Conservation (phyloP, 2,888 invertebrate species). For the Blomia tropicalis region DNA sequence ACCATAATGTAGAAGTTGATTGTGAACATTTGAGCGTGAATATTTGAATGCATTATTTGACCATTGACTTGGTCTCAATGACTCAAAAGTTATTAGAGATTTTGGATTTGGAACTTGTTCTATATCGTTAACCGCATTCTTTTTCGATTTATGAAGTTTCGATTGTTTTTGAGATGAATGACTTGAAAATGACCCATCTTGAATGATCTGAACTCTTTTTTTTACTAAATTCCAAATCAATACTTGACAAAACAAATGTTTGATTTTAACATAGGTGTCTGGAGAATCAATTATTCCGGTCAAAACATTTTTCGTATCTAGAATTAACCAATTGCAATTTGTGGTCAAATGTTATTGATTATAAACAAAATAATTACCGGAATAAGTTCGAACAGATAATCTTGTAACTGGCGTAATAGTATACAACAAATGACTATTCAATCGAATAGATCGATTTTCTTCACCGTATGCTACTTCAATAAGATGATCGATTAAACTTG, state of each 20-base stretch:
- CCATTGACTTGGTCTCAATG: slow-evolving; percentile 5
- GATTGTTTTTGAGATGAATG: not conserved
- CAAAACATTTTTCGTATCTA: slow-evolving; percentile 38
- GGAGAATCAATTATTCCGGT: slow-evolving; percentile 38
- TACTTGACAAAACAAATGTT: slow-evolving; percentile 35
- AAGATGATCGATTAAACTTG: slow-evolving; percentile 38
- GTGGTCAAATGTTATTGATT: not conserved
- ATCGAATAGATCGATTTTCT: not conserved
- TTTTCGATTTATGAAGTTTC: not conserved
- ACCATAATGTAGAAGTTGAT: not conserved
- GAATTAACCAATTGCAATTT: slow-evolving; percentile 26
- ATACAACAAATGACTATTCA: slow-evolving; percentile 22
- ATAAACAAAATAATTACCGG: not conserved
- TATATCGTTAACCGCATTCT: not conserved
- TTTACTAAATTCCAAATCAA: slow-evolving; percentile 36
- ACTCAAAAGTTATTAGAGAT: not conserved
- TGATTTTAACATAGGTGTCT: slow-evolving; percentile 34
- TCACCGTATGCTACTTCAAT: slow-evolving; percentile 36
- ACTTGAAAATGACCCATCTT: too few species aligned
- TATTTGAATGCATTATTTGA: not conserved
- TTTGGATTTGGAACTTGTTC: not conserved
- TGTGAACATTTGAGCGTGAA: not conserved
- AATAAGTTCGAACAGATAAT: slow-evolving; percentile 18
- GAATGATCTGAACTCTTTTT: slow-evolving; percentile 26
- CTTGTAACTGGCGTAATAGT: slow-evolving; percentile 18